These are phyloP conservation scores for Altica lythri DNA, from an alignment of 2,888 invertebrate species.

Conservation along the genomic window DNA sequence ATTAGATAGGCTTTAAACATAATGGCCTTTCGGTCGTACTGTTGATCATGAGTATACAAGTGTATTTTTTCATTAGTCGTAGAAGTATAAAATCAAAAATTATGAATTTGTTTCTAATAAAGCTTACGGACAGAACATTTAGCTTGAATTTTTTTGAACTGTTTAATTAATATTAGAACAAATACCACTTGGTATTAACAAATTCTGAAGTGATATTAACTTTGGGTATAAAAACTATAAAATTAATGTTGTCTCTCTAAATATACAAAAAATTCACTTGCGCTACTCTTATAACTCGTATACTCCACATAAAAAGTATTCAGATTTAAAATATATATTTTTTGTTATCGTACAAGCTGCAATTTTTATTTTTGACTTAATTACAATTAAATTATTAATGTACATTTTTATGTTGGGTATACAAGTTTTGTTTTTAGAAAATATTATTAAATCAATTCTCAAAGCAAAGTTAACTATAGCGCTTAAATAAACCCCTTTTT, in stretches of 20 bases:
- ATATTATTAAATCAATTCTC: slow-evolving; percentile 11
- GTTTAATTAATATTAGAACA: too few relatives aligned
- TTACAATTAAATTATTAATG: background rate
- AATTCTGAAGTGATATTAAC: too few relatives aligned
- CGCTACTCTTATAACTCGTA: background rate
- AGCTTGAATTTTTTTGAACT: too few relatives aligned
- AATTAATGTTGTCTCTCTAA: slow-evolving; percentile 3
- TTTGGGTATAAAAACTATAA: too few relatives aligned
- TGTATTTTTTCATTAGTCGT: slow-evolving; percentile 15
- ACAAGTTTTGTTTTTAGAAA: background rate
- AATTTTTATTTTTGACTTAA: too few relatives aligned
- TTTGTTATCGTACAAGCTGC: too few relatives aligned
- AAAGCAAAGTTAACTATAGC: slow-evolving; percentile 9
- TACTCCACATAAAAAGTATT: slow-evolving; percentile 12
- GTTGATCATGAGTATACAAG: slow-evolving; percentile 11
- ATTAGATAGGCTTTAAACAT: slow-evolving; percentile 36
- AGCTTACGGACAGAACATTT: too few relatives aligned
- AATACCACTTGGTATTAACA: too few relatives aligned
- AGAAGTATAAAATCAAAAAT: background rate
- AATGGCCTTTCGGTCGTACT: slow-evolving; percentile 11
- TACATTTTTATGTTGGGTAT: background rate
- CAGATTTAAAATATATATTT: background rate
- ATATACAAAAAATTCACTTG: slow-evolving; percentile 21
- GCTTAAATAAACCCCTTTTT: slow-evolving; percentile 7
- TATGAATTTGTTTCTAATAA: background rate